Conservation (phyloP, 2,888 invertebrate genomes). For the Microctonus brassicae region DNA sequence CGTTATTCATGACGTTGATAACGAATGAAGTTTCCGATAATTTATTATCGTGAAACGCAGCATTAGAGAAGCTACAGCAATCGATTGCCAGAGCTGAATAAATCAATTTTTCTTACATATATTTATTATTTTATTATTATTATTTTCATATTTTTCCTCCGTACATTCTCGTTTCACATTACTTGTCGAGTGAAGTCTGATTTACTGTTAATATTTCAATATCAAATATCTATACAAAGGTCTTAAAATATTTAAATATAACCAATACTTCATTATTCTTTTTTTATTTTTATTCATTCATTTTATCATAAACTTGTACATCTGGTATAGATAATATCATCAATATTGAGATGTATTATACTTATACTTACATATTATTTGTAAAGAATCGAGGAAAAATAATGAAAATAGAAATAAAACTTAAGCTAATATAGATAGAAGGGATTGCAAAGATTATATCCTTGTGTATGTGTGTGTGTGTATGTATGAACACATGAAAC, state of each 20-base stretch:
- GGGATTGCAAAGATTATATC: not conserved
- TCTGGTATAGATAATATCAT: too few relatives aligned
- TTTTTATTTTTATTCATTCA: too few relatives aligned
- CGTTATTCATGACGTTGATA: slow-evolving; percentile 49
- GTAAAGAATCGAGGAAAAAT: too few relatives aligned
- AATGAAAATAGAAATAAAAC: not conserved
- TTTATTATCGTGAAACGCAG: slow-evolving; percentile 44
- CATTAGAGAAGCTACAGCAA: slow-evolving; percentile 17
- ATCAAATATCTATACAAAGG: too few relatives aligned
- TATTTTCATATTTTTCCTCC: slow-evolving; percentile 11
- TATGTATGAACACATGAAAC: not conserved
- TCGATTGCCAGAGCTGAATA: slow-evolving; percentile 28
- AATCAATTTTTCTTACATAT: slow-evolving; percentile 28
- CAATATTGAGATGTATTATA: too few relatives aligned
- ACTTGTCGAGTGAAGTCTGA: slow-evolving; percentile 23
- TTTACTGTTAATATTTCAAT: too few relatives aligned
- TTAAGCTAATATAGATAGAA: not conserved
- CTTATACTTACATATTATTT: too few relatives aligned
- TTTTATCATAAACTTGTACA: too few relatives aligned
- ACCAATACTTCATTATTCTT: too few relatives aligned
- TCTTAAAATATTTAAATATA: too few relatives aligned
- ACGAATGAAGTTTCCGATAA: slow-evolving; percentile 52
- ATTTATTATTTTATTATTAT: slow-evolving; percentile 15
- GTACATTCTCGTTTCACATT: not conserved
- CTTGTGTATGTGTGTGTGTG: too few relatives aligned